Conservation (phyloP, 2,113 vertebrate genomes). For the Heterotis niloticus region DNA sequence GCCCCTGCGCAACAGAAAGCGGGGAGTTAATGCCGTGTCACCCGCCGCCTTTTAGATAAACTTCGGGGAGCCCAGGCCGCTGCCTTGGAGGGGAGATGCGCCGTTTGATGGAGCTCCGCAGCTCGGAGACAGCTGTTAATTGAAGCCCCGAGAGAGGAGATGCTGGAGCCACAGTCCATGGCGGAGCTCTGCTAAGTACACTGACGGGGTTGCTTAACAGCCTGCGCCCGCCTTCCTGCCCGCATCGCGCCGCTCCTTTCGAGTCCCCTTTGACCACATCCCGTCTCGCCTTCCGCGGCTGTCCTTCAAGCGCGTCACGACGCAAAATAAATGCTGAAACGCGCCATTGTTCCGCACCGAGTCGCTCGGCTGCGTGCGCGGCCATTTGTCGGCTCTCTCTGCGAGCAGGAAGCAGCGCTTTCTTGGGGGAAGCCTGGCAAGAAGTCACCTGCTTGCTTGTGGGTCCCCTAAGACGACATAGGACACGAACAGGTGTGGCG, state of each 20-base stretch:
- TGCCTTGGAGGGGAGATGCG: conserved; percentile 49
- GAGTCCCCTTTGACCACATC: no score
- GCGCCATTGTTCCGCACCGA: no score
- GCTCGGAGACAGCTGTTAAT: conserved; percentile 73
- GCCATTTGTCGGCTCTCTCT: no score
- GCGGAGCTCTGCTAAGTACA: conserved; percentile 71
- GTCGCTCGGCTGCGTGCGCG: no score
- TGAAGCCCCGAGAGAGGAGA: conserved; percentile 70
- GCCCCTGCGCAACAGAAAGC: neutral
- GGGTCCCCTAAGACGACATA: no score
- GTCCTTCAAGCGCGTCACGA: no score
- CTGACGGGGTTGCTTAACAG: conserved; percentile 71
- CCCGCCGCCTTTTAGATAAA: conserved; percentile 46
- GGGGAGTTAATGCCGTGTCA: conserved; percentile 32
- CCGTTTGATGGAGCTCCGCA: conserved; percentile 61
- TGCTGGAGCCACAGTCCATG: conserved; percentile 66
- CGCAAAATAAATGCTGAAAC: no score
- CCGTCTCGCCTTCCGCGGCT: no score
- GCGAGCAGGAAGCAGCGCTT: no score
- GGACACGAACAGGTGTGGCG: no score
- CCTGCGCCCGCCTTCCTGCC: conserved; percentile 39
- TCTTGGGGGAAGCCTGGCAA: no score
- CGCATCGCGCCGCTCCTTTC: neutral
- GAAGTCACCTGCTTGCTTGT: no score
- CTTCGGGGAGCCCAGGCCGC: conserved; percentile 51